Evolutionary conservation across 2,888 invertebrate species (phyloP), one percentile per base, ranked within the genome.

Genomic region (Melangyna quadrimaculata): DNA sequence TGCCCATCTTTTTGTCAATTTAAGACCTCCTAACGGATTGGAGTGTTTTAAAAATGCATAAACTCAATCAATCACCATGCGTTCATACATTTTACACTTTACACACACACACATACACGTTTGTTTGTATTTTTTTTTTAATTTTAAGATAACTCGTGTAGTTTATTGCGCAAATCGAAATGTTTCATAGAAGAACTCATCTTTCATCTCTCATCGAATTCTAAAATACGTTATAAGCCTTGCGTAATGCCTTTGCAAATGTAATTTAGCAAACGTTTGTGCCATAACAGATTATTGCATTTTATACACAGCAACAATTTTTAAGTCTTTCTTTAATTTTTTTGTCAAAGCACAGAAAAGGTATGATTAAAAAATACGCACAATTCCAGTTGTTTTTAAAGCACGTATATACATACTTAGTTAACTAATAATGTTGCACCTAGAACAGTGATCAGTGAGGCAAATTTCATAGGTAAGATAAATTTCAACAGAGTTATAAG

Each of bases 271-370:
- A 77, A 73, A 73, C 37, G 35, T 72, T 72, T 73, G 82, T 83
- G 82, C 82, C 82, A 83, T 83, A 82, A 82, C 61, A 73, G 69
- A 78, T n/a, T 78, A 73, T 24, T 78, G 69, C 78, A 74, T 70
- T 59, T 78, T 73, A 78, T 61, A 72, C 51, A 77, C 59, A 61
- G 37, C 55, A 27, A 7, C 55, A 27, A 7, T 35, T 40, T 43
- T 55, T 14, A 51, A 37, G 57, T 65, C 55, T 37, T 45, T 27
- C 6, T 4, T 4, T 8, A 43, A 37, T 32, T 10, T 40, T 65
- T 69, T 80, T 51, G 48, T 69, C 57, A 45, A 19, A 32, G 72
- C 72, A 67, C 67, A 73, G 43, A 70, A 24, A 65, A 37, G n/a
- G 27, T n/a, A 40, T 14, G 19, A 74, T 32, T 17, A 35, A 24